phyloP scores from a whole-genome alignment of 2,797 vertebrate species.

The Buphagus erythrorhynchus region DNA sequence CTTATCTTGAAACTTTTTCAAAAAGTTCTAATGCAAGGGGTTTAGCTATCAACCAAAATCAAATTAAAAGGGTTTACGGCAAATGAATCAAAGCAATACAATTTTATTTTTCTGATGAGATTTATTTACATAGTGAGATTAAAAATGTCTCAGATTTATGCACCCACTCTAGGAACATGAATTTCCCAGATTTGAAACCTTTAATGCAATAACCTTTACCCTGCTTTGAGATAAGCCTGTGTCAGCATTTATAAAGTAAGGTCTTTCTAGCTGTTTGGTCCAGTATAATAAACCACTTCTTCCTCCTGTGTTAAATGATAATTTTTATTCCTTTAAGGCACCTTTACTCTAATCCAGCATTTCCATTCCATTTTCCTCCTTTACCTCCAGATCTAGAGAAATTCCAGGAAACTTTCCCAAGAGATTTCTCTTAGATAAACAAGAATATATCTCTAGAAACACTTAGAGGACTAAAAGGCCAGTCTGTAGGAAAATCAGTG shows the following conservation, averaged over 20 bases:
- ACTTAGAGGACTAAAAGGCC: neutral
- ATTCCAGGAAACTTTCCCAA: neutral
- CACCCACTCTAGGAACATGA: neutral
- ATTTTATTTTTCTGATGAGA: conserved; percentile 22
- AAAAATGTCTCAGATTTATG: conserved; percentile 31
- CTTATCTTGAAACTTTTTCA: neutral
- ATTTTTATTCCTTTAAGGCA: neutral
- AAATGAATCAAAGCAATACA: conserved; percentile 26
- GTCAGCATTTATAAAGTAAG: neutral
- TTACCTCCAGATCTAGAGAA: neutral
- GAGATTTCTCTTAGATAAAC: neutral
- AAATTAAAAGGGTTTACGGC: conserved; percentile 9
- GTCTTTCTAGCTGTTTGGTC: neutral
- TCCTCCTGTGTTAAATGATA: neutral
- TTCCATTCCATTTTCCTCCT: neutral
- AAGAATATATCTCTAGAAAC: neutral
- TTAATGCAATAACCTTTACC: conserved; percentile 28
- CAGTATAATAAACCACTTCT: neutral
- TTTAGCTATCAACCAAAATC: conserved; percentile 29
- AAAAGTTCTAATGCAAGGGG: neutral
- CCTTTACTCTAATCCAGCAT: neutral
- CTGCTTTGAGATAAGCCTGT: neutral
- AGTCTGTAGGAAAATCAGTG: neutral
- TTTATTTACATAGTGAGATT: conserved; percentile 53
- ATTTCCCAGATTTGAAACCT: conserved; percentile 23